phyloP scores from a whole-genome alignment of 2,113 vertebrate species.

The Lonchura striata region DNA sequence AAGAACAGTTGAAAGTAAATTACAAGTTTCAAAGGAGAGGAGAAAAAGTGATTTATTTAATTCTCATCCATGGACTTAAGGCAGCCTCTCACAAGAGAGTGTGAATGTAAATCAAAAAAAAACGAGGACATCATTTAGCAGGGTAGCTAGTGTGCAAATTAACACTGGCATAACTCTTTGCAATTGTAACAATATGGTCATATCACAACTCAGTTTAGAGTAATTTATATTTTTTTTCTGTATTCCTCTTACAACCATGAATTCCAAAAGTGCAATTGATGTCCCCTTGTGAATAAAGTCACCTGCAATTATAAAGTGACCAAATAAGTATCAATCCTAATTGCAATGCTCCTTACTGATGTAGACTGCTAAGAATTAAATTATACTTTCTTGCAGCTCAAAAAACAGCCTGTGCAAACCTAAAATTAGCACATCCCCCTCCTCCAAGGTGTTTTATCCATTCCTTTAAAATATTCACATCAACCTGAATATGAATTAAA shows the following conservation, averaged over 20 bases:
- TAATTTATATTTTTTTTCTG: not conserved
- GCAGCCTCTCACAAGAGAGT: not conserved
- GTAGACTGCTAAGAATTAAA: not conserved
- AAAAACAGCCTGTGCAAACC: not conserved
- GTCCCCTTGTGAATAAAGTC: not conserved
- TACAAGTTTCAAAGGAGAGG: not conserved
- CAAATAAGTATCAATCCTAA: not conserved
- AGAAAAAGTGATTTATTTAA: not conserved
- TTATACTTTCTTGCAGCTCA: not conserved
- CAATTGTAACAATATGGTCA: not conserved
- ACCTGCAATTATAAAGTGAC: not conserved
- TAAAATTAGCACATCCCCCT: not conserved
- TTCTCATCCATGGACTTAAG: not conserved
- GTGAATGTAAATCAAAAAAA: not conserved
- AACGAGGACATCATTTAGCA: not conserved
- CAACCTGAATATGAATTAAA: slow-evolving; percentile 2
- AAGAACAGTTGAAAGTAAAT: not conserved
- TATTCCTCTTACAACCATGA: not conserved
- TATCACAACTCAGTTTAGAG: not conserved
- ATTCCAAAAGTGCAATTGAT: not conserved
- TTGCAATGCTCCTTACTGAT: not conserved
- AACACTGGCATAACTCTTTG: not conserved
- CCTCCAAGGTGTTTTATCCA: not conserved
- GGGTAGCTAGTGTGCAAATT: not conserved
- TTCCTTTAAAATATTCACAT: not conserved